Conservation (phyloP, 2,113 vertebrate species). For the Bostrychus sinensis region DNA sequence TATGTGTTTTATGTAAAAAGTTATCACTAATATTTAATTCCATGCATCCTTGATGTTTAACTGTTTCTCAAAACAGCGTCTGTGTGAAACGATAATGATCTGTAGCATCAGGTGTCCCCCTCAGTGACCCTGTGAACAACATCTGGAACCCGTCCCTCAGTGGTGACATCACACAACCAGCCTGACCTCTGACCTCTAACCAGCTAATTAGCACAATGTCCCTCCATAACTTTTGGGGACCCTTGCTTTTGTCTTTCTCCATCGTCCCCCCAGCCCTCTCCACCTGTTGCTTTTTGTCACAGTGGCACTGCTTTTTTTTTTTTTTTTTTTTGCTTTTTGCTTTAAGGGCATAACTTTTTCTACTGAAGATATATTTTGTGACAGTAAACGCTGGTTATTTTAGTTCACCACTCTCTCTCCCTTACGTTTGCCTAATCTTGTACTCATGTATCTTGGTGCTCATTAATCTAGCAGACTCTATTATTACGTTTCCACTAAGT, state of each 20-base stretch:
- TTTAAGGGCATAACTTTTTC: constrained; percentile 9
- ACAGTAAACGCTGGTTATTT: constrained; percentile 55
- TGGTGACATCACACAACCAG: constrained; percentile 69
- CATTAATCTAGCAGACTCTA: constrained; percentile 79
- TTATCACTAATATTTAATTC: neutral
- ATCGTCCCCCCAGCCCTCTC: constrained; percentile 36
- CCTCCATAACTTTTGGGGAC: constrained; percentile 54
- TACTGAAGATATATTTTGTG: neutral
- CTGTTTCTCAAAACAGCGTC: constrained; percentile 11
- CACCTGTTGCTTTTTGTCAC: constrained; percentile 72
- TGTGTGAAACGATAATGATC: constrained; percentile 50
- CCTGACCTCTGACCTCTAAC: constrained; percentile 74
- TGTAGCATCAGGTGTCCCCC: constrained; percentile 54
- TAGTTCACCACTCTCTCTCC: constrained; percentile 48
- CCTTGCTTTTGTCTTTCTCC: constrained; percentile 42
- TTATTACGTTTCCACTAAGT: constrained; percentile 76
- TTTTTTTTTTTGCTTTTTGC: neutral
- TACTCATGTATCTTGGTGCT: constrained; percentile 66
- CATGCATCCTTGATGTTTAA: neutral
- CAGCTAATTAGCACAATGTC: constrained; percentile 78
- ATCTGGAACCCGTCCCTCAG: constrained; percentile 71
- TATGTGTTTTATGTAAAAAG: neutral
- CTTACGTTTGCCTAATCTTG: constrained; percentile 48
- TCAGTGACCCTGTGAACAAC: constrained; percentile 49
- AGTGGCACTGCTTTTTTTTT: constrained; percentile 7